A percentile compares a stretch with the other conserved stretches of the same genome.
Evolutionary conservation across 2,888 invertebrate genomes (phyloP).

Genomic region (Anthrax anthrax): DNA sequence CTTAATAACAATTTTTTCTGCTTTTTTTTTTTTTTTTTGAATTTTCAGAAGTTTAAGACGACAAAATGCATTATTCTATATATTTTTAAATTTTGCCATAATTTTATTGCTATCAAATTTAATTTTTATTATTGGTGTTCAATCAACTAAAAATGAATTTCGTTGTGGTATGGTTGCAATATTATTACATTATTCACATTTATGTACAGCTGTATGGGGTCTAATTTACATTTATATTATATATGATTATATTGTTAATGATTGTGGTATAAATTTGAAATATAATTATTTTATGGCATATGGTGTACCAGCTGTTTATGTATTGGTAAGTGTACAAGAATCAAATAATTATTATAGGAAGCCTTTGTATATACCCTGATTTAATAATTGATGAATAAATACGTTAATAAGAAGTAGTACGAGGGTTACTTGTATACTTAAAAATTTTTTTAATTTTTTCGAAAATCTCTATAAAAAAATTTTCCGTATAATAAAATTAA

Average conservation of each 20-base stretch:
- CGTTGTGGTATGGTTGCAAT: conserved; percentile 53
- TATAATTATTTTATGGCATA: conserved; percentile 47
- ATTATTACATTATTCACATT: conserved; percentile 52
- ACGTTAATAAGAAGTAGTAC: too few species aligned
- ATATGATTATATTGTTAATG: conserved; percentile 39
- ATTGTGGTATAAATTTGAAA: conserved; percentile 38
- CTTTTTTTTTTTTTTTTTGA: not conserved
- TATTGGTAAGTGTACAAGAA: conserved; percentile 41
- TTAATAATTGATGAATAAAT: too few species aligned
- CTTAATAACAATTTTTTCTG: too few species aligned
- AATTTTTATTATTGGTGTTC: conserved; percentile 49
- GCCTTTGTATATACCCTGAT: too few species aligned
- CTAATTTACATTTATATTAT: conserved; percentile 49
- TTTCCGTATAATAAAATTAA: too few species aligned
- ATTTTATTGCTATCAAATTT: conserved; percentile 46
- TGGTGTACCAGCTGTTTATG: conserved; percentile 46
- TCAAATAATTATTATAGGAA: not conserved
- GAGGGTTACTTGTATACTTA: too few species aligned
- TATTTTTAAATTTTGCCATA: conserved; percentile 45
- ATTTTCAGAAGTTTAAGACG: conserved; percentile 12
- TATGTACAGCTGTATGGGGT: conserved; percentile 55
- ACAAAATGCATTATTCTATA: conserved; percentile 33
- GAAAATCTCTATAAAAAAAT: too few species aligned
- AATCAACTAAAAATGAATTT: conserved; percentile 49
- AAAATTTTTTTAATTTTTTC: not conserved